Evolutionary conservation across 2,888 invertebrate genomes (phyloP).

Genomic region (Lepidocyrtoides sp.): DNA sequence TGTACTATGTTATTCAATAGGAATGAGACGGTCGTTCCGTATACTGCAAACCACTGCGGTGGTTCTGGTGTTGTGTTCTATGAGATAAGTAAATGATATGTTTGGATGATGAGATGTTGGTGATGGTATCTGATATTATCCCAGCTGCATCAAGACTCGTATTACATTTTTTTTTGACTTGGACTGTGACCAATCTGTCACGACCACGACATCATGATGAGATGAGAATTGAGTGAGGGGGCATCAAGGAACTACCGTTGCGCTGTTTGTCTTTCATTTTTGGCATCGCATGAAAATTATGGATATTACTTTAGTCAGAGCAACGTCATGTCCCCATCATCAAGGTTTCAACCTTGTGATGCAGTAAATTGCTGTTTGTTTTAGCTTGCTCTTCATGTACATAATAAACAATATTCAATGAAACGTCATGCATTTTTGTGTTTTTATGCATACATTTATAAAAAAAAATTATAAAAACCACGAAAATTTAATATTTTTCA

Average conservation of each 20-base stretch:
- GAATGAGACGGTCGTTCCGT: background rate
- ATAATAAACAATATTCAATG: background rate
- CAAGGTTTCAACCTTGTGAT: conserved; percentile 35
- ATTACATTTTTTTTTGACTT: conserved; percentile 74
- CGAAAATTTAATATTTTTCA: conserved; percentile 11
- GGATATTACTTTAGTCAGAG: conserved; percentile 9
- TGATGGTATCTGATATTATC: conserved; percentile 65
- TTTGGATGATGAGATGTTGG: conserved; percentile 1
- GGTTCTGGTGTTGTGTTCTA: background rate
- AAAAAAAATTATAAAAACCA: conserved; percentile 7
- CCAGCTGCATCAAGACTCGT: conserved; percentile 42
- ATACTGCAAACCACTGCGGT: background rate
- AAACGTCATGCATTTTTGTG: background rate
- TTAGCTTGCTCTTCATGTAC: background rate
- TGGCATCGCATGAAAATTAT: conserved; percentile 12
- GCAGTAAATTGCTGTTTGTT: conserved; percentile 33
- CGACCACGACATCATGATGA: conserved; percentile 68
- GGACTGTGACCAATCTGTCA: conserved; percentile 80
- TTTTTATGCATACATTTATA: background rate
- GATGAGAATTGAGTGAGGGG: conserved; percentile 71
- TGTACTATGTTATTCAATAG: background rate
- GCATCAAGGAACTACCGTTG: conserved; percentile 53
- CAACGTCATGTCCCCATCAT: conserved; percentile 8
- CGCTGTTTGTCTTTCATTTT: conserved; percentile 27
- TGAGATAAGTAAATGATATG: conserved; percentile 32